These are phyloP conservation scores for Diceros bicornis DNA, from an alignment of 2,797 vertebrate genomes.

Conservation along the genomic window DNA sequence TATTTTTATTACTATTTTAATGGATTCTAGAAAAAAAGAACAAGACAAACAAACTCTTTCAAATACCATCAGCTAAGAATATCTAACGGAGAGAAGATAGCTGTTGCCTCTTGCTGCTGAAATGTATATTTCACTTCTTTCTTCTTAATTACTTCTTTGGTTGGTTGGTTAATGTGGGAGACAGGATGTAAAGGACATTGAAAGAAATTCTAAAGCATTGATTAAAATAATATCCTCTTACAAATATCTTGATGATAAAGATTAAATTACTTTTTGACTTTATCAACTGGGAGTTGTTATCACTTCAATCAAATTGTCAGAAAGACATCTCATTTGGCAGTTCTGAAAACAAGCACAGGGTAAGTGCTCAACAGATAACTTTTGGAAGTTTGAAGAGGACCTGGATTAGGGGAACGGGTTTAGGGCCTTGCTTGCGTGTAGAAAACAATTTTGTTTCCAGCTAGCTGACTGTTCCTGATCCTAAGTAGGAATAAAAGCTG, in stretches of 20 bases:
- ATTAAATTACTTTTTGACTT: neutral
- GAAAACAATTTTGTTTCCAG: slow-evolving; percentile 31
- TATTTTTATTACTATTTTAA: slow-evolving; percentile 60
- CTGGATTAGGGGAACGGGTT: neutral
- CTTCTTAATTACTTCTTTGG: neutral
- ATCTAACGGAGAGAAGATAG: neutral
- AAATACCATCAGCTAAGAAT: slow-evolving; percentile 22
- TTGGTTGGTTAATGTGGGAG: neutral
- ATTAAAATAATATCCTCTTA: slow-evolving; percentile 16
- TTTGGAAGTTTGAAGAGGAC: neutral
- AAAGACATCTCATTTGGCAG: neutral
- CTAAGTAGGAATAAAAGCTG: slow-evolving; percentile 22
- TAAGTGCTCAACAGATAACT: slow-evolving; percentile 40
- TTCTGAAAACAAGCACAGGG: neutral
- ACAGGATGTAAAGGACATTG: neutral
- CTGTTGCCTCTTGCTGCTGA: slow-evolving; percentile 8
- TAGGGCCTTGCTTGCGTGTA: neutral
- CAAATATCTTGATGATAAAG: slow-evolving; percentile 28
- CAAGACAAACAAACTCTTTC: neutral
- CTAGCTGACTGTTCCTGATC: neutral
- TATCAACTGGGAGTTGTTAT: neutral
- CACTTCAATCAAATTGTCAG: slow-evolving; percentile 17
- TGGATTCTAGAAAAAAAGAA: slow-evolving; percentile 36
- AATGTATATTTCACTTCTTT: slow-evolving; percentile 34
- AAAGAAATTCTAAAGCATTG: neutral